A percentile compares a stretch with the other conserved stretches of the same genome.
Evolutionary conservation across 2,113 vertebrate genomes (phyloP).

Genomic region (Cottus gobio): DNA sequence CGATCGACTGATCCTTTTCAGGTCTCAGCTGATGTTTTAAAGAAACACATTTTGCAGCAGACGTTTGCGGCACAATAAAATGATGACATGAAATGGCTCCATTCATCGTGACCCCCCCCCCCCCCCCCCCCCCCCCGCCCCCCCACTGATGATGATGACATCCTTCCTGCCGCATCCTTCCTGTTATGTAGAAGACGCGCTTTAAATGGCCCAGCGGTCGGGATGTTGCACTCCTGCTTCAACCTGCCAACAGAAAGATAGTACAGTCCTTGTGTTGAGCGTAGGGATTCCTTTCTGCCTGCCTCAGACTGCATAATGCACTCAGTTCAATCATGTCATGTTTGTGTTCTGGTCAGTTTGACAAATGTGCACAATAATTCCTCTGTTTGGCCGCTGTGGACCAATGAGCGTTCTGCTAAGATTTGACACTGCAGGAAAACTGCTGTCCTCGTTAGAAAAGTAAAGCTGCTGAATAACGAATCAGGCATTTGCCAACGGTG

Average conservation of each 20-base stretch:
- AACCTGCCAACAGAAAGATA: conserved; percentile 60
- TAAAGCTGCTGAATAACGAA: conserved; percentile 40
- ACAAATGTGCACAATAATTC: conserved; percentile 37
- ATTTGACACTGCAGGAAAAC: conserved; percentile 4
- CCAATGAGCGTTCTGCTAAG: conserved; percentile 9
- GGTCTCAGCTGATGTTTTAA: background rate
- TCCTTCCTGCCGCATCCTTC: conserved; percentile 44
- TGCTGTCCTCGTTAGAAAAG: conserved; percentile 22
- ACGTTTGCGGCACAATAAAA: background rate
- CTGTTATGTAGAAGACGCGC: conserved; percentile 56
- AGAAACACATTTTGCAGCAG: background rate
- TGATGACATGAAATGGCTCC: background rate
- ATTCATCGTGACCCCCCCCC: background rate
- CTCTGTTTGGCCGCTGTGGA: conserved; percentile 24
- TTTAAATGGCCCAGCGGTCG: conserved; percentile 60
- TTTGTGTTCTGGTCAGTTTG: conserved; percentile 43
- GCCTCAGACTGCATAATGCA: conserved; percentile 77
- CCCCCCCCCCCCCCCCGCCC: background rate
- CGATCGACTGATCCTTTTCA: no score
- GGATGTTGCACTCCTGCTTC: conserved; percentile 46
- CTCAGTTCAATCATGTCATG: conserved; percentile 55
- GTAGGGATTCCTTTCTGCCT: conserved; percentile 76
- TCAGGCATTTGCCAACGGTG: no score
- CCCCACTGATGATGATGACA: background rate
- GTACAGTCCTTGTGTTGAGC: conserved; percentile 71